Percentiles rank a stretch among this genome's conserved stretches.
Conservation (phyloP, 2,797 vertebrate species). For the Distichodus sexfasciatus region DNA sequence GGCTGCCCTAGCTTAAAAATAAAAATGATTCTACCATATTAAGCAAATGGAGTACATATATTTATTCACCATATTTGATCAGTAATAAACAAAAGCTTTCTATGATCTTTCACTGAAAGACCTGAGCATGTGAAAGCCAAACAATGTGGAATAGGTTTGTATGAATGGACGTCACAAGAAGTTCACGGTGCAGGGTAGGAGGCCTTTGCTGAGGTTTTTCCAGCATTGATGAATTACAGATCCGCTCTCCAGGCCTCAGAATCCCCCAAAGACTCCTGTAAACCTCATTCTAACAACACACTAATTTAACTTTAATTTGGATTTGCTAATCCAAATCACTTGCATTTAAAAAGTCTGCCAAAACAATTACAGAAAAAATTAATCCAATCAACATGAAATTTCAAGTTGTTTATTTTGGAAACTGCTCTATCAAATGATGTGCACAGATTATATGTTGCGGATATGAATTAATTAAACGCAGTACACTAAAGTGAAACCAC, state of each 20-base stretch:
- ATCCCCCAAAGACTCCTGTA: background rate
- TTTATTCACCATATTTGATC: too few relatives aligned
- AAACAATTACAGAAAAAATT: background rate
- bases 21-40: too few relatives aligned
- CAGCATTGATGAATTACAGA: conserved; percentile 11
- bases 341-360: background rate
- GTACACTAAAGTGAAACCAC: too few relatives aligned
- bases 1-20: too few relatives aligned
- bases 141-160: background rate
- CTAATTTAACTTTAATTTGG: background rate
- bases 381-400: background rate
- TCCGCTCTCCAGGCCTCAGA: background rate
- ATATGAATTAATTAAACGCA: too few relatives aligned
- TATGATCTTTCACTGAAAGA: background rate
- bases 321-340: background rate
- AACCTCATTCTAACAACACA: conserved; percentile 1
- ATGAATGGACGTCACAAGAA: conserved; percentile 5
- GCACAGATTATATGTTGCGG: too few relatives aligned
- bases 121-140: background rate
- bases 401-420: background rate
- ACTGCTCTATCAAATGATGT: too few relatives aligned
- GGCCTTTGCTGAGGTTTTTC: conserved; percentile 10
- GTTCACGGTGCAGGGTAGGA: background rate
- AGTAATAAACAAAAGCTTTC: too few relatives aligned
- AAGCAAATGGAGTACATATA: too few relatives aligned